Evolutionary conservation across 2,113 vertebrate species (phyloP), one percentile per base, ranked within the genome.

Genomic region (Rhipidura dahli): DNA sequence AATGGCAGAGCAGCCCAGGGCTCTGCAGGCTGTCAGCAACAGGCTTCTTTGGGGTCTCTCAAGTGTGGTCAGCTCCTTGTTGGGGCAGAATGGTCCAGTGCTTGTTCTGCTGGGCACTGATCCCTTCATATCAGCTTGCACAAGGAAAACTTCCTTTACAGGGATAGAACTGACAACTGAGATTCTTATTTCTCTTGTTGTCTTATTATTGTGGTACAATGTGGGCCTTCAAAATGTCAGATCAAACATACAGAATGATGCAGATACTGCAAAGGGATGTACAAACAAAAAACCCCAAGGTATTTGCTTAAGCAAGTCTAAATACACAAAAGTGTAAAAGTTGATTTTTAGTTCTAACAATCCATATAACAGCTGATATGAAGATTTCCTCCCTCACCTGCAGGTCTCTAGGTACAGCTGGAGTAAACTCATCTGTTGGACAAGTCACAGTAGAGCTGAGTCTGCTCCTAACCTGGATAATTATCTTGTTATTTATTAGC

Each of bases 401-500:
- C 9, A 47, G 40, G 5, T n/a, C 21, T 65, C 14, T 15, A 61
- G 11, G n/a, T 23, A 47, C 42, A 33, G 16, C 20, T 78, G 72
- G n/a, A 91, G 63, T 89, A 71, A 87, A 87, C 78, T 71, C 10
- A 23, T 65, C 44, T 47, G 13, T 21, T 94, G 75, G 60, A 79
- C 66, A 49, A 64, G 39, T 81, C 63, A 50, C 4, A 3, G 40
- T 15, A 44, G 20, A 89, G 30, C 65, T 45, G 70, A 24, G 66
- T 73, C 23, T 64, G 60, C 86, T 91, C 56, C 80, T 64, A 75
- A 64, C 89, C 42, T 76, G 90, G 94, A 85, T 47, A 93, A 81
- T 91, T 40, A 47, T 63, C 81, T 89, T 94, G 40, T 51, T 85
- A 49, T 93, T 95, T 91, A 89, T 91, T 96, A 95, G 60, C 35